phyloP scores from a whole-genome alignment of 2,113 vertebrate species.

The Neolamprologus variostigma region DNA sequence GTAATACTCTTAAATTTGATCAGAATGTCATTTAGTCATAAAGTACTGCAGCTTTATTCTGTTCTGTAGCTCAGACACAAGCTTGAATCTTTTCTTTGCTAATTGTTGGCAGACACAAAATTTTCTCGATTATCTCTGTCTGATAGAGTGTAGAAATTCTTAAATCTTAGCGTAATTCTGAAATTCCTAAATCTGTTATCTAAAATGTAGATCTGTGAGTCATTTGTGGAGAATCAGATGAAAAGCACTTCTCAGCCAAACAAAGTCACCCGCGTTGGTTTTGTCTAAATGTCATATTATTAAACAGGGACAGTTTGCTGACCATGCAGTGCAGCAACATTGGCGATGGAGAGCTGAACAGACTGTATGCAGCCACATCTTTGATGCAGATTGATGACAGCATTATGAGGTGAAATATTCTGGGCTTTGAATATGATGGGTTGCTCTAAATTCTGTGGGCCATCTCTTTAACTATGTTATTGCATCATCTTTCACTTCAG shows the following conservation, averaged over 20 bases:
- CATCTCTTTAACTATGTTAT: neutral
- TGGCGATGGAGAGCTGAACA: slow-evolving; percentile 74
- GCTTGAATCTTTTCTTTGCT: neutral
- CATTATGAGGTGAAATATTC: slow-evolving; percentile 81
- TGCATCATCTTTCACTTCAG: slow-evolving; percentile 49
- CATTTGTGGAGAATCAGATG: neutral
- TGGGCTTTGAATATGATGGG: neutral
- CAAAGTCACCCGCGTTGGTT: neutral
- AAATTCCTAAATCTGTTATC: neutral
- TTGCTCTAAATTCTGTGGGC: neutral
- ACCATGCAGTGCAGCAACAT: slow-evolving; percentile 12
- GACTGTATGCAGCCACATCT: slow-evolving; percentile 83
- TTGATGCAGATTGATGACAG: slow-evolving; percentile 90
- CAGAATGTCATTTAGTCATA: neutral
- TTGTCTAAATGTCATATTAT: neutral
- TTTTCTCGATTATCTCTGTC: neutral
- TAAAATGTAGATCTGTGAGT: neutral
- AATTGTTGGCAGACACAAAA: neutral
- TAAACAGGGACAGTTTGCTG: slow-evolving; percentile 71
- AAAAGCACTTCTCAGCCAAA: neutral
- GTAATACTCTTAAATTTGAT: neutral
- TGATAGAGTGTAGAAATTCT: neutral
- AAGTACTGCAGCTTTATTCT: neutral
- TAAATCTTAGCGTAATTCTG: neutral
- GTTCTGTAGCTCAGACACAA: neutral